Evolutionary conservation across 2,888 invertebrate species (phyloP).

Genomic region (Ornithoptera alexandrae): DNA sequence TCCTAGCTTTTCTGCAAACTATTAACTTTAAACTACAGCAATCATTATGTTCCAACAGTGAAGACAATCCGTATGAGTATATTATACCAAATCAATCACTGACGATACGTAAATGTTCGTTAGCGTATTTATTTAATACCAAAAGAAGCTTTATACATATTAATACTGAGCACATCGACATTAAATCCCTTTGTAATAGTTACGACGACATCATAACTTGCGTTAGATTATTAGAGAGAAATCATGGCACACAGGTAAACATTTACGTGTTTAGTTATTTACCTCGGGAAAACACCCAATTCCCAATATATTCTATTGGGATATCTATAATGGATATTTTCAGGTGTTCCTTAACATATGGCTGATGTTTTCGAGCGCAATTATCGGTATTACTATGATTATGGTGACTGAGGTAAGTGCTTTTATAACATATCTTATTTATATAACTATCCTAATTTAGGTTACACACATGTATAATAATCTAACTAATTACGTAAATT

Average conservation of each 20-base stretch:
- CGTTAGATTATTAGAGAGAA: conserved; percentile 49
- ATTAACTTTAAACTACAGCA: conserved; percentile 41
- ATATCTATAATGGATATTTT: conserved; percentile 31
- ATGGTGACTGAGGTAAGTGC: conserved; percentile 38
- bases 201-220: conserved; percentile 53
- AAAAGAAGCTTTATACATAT: conserved; percentile 39
- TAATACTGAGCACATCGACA: conserved; percentile 32
- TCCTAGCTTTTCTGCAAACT: conserved; percentile 45
- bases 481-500: too few relatives aligned
- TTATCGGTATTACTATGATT: conserved; percentile 45
- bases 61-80: conserved; percentile 6
- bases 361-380: conserved; percentile 57
- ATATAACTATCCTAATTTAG: too few relatives aligned
- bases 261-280: not conserved
- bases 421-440: not conserved
- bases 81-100: conserved; percentile 22
- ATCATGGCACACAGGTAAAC: conserved; percentile 49
- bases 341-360: conserved; percentile 51
- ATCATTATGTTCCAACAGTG: conserved; percentile 32
- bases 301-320: too few relatives aligned
- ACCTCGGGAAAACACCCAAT: not conserved
- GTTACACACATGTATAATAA: too few relatives aligned
- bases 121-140: conserved; percentile 39
- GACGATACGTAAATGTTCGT: conserved; percentile 15
- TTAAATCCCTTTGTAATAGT: conserved; percentile 47